A percentile compares a stretch with the other conserved stretches of the same genome.
Evolutionary conservation across 1,140 invertebrate species (phyloP).

Genomic region (Apocrypta bakeri): DNA sequence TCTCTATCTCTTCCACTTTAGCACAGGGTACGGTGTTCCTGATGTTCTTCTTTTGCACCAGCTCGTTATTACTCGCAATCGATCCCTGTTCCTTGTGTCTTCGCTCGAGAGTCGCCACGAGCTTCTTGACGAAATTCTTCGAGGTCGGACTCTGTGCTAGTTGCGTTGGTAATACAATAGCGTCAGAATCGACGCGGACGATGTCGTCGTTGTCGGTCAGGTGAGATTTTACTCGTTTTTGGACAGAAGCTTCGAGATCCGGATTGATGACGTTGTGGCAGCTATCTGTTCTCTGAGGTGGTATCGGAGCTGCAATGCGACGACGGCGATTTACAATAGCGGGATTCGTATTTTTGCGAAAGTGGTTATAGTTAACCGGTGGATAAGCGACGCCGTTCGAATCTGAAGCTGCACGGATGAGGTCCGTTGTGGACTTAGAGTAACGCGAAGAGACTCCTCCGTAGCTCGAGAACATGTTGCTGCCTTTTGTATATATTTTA

Average conservation of each 20-base stretch:
- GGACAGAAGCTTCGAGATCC: not conserved
- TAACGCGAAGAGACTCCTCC: not conserved
- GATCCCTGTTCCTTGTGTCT: constrained; percentile 20
- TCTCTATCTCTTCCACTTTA: not conserved
- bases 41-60: not conserved
- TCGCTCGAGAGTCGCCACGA: constrained; percentile 52
- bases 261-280: not conserved
- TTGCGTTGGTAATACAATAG: not conserved
- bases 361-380: not conserved
- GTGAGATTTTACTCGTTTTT: not conserved
- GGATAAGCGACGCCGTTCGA: not conserved
- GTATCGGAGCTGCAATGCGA: not conserved
- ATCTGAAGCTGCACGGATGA: not conserved
- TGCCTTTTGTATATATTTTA: no score
- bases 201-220: not conserved
- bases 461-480: not conserved
- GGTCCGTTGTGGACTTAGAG: constrained; percentile 27
- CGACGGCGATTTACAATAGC: not conserved
- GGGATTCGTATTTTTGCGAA: not conserved
- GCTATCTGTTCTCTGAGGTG: not conserved
- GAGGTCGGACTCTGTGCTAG: constrained; percentile 33
- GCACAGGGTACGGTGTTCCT: not conserved
- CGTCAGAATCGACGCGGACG: not conserved
- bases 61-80: not conserved
- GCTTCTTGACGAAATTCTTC: constrained; percentile 48